A percentile compares a stretch with the other conserved stretches of the same genome.
These are phyloP conservation scores for Sebastes matsubarae DNA, from an alignment of 2,797 vertebrate genomes.

Conservation along the genomic window DNA sequence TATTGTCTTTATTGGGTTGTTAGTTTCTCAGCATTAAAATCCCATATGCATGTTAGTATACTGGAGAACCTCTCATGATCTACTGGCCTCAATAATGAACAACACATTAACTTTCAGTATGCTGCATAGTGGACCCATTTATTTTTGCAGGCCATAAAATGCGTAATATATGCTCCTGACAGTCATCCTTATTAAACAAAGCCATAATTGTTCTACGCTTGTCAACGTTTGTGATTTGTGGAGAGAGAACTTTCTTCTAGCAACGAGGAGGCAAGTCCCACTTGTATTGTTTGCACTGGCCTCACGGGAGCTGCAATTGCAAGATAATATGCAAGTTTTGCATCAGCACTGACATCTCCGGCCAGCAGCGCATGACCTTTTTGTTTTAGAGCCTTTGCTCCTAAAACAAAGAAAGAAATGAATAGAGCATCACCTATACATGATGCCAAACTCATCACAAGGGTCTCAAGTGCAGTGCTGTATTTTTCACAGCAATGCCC, in stretches of 20 bases:
- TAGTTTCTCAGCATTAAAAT: neutral
- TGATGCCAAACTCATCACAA: constrained; percentile 19
- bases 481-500: neutral
- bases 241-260: constrained; percentile 15
- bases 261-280: neutral
- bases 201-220: constrained; percentile 21
- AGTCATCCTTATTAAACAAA: constrained; percentile 30
- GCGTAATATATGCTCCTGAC: neutral
- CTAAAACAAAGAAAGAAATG: constrained; percentile 27
- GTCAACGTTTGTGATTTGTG: constrained; percentile 22
- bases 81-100: constrained; percentile 9
- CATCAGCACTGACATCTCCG: constrained; percentile 63
- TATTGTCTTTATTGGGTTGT: neutral
- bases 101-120: constrained; percentile 30
- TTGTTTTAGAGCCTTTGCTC: constrained; percentile 39
- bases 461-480: neutral
- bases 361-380: constrained; percentile 53
- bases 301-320: constrained; percentile 42
- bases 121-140: neutral
- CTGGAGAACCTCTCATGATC: neutral
- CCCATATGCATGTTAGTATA: neutral
- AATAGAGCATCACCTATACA: neutral
- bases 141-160: constrained; percentile 35
- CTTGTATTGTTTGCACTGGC: constrained; percentile 21
- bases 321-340: constrained; percentile 63